Evolutionary conservation across 2,888 invertebrate genomes (phyloP).

Genomic region (Sinopyrophorus schimmeli): DNA sequence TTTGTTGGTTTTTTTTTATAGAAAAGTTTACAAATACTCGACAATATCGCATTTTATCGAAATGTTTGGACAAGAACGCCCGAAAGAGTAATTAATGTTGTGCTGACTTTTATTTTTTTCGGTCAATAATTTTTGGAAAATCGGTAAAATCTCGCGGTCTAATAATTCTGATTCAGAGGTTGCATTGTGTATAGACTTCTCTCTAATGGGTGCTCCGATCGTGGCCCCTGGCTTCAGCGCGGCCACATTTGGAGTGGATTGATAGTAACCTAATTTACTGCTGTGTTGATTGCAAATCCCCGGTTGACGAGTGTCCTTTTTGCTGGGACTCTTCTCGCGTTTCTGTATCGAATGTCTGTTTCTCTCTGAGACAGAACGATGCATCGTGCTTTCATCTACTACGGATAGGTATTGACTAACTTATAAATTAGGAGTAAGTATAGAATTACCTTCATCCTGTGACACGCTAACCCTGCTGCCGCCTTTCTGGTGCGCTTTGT

Average conservation of each 20-base stretch:
- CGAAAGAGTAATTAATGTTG: constrained; percentile 70
- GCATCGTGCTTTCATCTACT: constrained; percentile 50
- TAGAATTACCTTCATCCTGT: constrained; percentile 49
- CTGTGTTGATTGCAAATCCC: constrained; percentile 52
- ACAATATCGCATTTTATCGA: constrained; percentile 95
- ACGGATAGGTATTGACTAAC: too few relatives aligned
- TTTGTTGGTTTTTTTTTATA: too few relatives aligned
- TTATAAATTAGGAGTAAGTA: neutral
- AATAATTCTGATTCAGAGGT: constrained; percentile 83
- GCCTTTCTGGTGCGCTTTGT: constrained; percentile 50
- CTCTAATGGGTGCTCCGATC: constrained; percentile 42
- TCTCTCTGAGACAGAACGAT: constrained; percentile 52
- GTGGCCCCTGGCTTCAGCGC: constrained; percentile 44
- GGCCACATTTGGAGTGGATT: constrained; percentile 66
- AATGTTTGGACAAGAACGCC: constrained; percentile 91
- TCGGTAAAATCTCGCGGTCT: constrained; percentile 82
- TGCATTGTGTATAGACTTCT: constrained; percentile 65
- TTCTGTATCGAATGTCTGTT: constrained; percentile 48
- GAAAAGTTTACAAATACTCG: constrained; percentile 75
- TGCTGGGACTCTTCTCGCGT: constrained; percentile 46
- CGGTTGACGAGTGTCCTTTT: constrained; percentile 38
- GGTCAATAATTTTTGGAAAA: constrained; percentile 88
- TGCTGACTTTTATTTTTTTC: constrained; percentile 74
- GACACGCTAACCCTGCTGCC: constrained; percentile 46
- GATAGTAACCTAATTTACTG: constrained; percentile 59